Evolutionary conservation across 2,888 invertebrate species (phyloP).

Genomic region (Andrena minutula): DNA sequence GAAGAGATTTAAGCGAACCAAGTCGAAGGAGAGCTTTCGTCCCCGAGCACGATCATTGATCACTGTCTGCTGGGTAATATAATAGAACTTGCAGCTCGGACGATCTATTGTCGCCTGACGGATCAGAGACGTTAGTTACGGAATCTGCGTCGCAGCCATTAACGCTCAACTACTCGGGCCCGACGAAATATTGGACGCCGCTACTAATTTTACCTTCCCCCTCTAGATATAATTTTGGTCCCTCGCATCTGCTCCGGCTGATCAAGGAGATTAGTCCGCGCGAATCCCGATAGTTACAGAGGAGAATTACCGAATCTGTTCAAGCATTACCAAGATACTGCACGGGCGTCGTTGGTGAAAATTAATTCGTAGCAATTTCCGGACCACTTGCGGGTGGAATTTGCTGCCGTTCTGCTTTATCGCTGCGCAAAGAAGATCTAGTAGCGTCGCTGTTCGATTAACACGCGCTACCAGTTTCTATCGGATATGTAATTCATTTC

Average conservation of each 20-base stretch:
- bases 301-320: slow-evolving; percentile 39
- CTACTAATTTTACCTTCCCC: slow-evolving; percentile 35
- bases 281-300: slow-evolving; percentile 35
- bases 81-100: slow-evolving; percentile 37
- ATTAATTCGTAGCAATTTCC: slow-evolving; percentile 48
- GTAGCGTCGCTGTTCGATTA: background rate
- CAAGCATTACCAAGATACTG: slow-evolving; percentile 41
- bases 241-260: slow-evolving; percentile 25
- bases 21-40: slow-evolving; percentile 25
- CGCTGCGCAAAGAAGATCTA: background rate
- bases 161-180: background rate
- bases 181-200: slow-evolving; percentile 20
- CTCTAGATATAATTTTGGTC: slow-evolving; percentile 32
- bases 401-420: slow-evolving; percentile 5
- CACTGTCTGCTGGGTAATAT: slow-evolving; percentile 31
- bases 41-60: slow-evolving; percentile 34
- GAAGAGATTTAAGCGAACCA: slow-evolving; percentile 1
- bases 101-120: slow-evolving; percentile 37
- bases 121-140: slow-evolving; percentile 28
- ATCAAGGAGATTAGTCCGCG: slow-evolving; percentile 42
- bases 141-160: slow-evolving; percentile 18
- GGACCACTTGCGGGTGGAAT: slow-evolving; percentile 6
- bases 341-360: slow-evolving; percentile 15
- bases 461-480: background rate
- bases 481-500: background rate